Evolutionary conservation across 2,113 vertebrate species (phyloP).

Genomic region (Dromas ardeola): DNA sequence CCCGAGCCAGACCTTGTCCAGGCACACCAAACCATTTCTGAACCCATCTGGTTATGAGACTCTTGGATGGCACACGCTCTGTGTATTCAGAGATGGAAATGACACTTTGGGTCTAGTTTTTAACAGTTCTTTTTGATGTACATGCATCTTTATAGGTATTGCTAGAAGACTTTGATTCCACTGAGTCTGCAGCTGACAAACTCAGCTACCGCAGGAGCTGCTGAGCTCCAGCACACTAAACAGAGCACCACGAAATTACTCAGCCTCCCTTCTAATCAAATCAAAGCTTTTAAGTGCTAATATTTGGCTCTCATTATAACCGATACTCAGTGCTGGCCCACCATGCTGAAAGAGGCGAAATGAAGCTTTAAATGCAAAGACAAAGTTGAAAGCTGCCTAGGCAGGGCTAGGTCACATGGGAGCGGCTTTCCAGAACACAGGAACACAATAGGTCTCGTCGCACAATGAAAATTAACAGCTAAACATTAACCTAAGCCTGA

Average conservation of each 20-base stretch:
- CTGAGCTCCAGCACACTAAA: background rate
- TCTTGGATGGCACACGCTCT: background rate
- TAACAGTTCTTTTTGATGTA: background rate
- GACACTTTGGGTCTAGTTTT: background rate
- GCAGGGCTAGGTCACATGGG: background rate
- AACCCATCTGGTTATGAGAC: background rate
- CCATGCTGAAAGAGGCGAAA: background rate
- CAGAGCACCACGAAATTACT: fast-evolving
- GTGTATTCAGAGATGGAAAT: background rate
- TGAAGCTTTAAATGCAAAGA: background rate
- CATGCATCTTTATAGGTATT: background rate
- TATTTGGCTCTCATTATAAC: background rate
- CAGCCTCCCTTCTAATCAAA: background rate
- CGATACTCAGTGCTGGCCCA: background rate
- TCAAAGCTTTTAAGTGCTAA: background rate
- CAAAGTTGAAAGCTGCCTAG: background rate
- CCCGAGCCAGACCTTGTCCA: background rate
- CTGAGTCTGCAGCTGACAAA: background rate
- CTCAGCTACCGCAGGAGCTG: background rate
- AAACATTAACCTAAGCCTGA: background rate
- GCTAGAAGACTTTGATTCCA: background rate
- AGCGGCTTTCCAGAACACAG: background rate
- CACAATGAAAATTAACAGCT: background rate
- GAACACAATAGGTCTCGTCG: background rate
- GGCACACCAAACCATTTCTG: background rate